Evolutionary conservation across 30 jellyfish, hydroid and myxozoan genomes (phyloP), one percentile per base, ranked within the genome.

Genomic region (Turritopsis rubra): DNA sequence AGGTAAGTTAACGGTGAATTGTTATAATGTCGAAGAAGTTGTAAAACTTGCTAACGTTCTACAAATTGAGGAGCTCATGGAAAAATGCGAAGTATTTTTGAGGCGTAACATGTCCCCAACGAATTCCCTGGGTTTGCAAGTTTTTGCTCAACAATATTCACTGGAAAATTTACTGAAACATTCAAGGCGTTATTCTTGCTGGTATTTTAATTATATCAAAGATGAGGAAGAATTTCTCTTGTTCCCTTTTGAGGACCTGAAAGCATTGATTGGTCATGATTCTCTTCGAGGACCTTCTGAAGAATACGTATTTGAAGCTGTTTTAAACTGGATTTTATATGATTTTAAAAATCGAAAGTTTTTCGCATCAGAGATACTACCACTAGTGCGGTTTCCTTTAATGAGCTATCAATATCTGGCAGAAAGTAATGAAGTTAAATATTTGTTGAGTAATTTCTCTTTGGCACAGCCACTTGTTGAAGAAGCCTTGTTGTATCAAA

Each of bases 141-240:
- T 96, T 13, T 60, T 91, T 23, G 95, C 98, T 16, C 84, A 82
- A 72, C 89, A 81, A 79, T 93, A 87, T 79, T 92, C 96, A 24
- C 82, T 93, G 81, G 74, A 52, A 3, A 91, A 88, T 9, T 81
- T 93, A 54, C 85, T 73, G 52, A 82, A 81, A 65, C 98, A 93
- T 77, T 94, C 98, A 0, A 78, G 73, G 83, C 89, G 96, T 28
- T 93, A 82, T 54, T 88, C 87, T 52, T 83, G 97, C 73, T 93
- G 98, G 98, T 75, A 93, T 85, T 93, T 93, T 72, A 89, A 86
- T 65, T 90, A 88, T 27, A 88, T 93, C 52, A 88, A 93, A 52
- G 86, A 85, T 28, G 98, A 92, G 29, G 94, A 80, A 28, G 97
- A 83, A 65, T 89, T 84, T 24, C 86, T 91, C 66, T 79, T 91